Evolutionary conservation across 2,113 vertebrate genomes (phyloP), one percentile per base, ranked within the genome.

Genomic region (Mandrillus leucophaeus): DNA sequence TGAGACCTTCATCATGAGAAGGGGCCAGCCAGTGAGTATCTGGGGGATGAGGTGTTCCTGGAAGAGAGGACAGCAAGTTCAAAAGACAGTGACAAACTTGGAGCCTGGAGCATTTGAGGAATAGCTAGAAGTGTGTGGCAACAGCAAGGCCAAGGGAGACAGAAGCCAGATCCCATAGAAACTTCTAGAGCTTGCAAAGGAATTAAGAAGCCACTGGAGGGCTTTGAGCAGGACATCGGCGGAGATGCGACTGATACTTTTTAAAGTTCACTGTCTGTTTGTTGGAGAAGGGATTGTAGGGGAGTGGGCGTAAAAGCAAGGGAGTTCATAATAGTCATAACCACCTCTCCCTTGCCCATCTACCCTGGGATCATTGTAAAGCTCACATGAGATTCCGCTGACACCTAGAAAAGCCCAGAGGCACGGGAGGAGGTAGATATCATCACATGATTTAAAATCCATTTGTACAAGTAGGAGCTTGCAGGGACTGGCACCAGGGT

Each of bases 391-490:
- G 80, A 72, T 64, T 76, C 91, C 85, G 98, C 98, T 98, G 98
- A 97, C 78, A 8, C 96, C 97, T 97, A 79, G 0, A 0, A 70
- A 95, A 84, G 64, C 66, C 76, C 90, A 90, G 90, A 66, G 72
- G 94, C 92, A 81, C n/a, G 5, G 92, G 96, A 87, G 79, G 97
- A 90, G 96, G 95, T 95, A 96, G 88, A 80, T 32, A 16, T 40
- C 40, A 96, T 98, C 98, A 97, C 97, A 95, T 96, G 98, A 93
- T 98, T 98, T 98, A 32, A 97, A 96, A 96, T 95, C 98, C 96
- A 40, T 79, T 95, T 98, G 97, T 98, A 97, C 98, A 98, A 98
- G 98, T 98, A 98, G 98, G 94, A 98, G 95, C 98, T 96, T 95
- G 95, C 91, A 97, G 97, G 75, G 82, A 38, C 93, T 96, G 96